These are phyloP conservation scores for Blastobasis lacticolella DNA, from an alignment of 2,888 invertebrate genomes.

Conservation along the genomic window DNA sequence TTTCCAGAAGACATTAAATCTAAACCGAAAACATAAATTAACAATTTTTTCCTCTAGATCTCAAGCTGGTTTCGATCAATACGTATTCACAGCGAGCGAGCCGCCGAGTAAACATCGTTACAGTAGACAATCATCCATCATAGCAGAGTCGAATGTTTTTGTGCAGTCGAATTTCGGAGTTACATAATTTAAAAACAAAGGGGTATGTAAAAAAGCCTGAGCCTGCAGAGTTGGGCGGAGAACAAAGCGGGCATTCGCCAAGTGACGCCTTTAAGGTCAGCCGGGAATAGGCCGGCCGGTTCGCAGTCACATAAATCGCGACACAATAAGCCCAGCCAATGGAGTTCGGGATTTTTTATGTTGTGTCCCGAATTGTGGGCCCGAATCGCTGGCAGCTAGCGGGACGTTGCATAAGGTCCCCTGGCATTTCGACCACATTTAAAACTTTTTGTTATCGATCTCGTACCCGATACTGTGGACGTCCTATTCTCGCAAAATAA, in stretches of 20 bases:
- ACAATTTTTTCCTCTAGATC: no score
- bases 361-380: no score
- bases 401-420: conserved; percentile 42
- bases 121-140: conserved; percentile 44
- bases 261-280: not conserved
- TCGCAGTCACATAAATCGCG: conserved; percentile 65
- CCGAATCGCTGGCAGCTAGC: conserved; percentile 37
- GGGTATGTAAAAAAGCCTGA: conserved; percentile 46
- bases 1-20: no score
- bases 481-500: not conserved
- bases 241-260: conserved; percentile 56
- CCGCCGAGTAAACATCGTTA: conserved; percentile 23
- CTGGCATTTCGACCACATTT: conserved; percentile 25
- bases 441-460: not conserved
- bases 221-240: conserved; percentile 48
- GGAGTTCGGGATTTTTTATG: conserved; percentile 37
- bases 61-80: not conserved
- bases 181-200: conserved; percentile 68
- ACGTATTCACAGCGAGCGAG: not conserved
- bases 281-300: not conserved
- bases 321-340: conserved; percentile 57
- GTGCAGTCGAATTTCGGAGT: conserved; percentile 40
- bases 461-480: not conserved
- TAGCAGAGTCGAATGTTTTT: conserved; percentile 35
- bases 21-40: no score